Percentiles rank a stretch among this genome's conserved stretches.
phyloP scores from a whole-genome alignment of 2,797 vertebrate genomes.

The Astyanax mexicanus region DNA sequence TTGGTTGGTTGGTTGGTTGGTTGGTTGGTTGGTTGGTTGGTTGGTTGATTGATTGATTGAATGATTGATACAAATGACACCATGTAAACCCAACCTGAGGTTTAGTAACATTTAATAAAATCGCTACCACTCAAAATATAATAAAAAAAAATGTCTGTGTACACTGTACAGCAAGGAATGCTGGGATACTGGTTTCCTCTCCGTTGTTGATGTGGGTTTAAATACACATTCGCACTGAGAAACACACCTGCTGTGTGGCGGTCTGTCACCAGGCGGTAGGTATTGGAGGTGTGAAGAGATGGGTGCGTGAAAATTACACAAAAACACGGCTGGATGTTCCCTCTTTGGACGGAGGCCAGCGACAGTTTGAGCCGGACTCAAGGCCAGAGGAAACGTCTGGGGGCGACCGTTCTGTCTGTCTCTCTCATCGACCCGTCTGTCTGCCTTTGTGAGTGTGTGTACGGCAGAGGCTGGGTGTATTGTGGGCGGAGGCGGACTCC shows the following conservation, averaged over 20 bases:
- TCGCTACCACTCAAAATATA: not conserved
- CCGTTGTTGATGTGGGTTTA: not conserved
- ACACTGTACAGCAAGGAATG: not conserved
- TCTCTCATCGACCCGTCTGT: conserved; percentile 26
- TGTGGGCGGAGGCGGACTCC: conserved; percentile 42
- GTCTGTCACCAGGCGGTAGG: conserved; percentile 1
- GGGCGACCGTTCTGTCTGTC: not conserved
- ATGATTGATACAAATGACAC: too few relatives aligned
- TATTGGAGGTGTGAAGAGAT: conserved; percentile 17
- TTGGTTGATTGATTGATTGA: too few relatives aligned
- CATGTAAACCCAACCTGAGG: not conserved
- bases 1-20: too few relatives aligned
- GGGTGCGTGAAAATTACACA: conserved; percentile 1
- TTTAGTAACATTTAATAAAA: not conserved
- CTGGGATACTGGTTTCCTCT: not conserved
- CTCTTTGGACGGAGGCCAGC: not conserved
- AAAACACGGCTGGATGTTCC: not conserved
- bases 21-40: too few relatives aligned
- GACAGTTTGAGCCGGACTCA: conserved; percentile 8
- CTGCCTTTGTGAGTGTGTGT: conserved; percentile 35
- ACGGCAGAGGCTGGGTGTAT: conserved; percentile 21
- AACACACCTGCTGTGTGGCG: conserved; percentile 9
- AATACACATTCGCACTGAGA: conserved; percentile 21
- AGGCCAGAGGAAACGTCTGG: conserved; percentile 39
- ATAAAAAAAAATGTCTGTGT: conserved; percentile 3